Evolutionary conservation across 2,797 vertebrate genomes (phyloP), one percentile per base, ranked within the genome.

Genomic region (Pogonophryne albipinna): DNA sequence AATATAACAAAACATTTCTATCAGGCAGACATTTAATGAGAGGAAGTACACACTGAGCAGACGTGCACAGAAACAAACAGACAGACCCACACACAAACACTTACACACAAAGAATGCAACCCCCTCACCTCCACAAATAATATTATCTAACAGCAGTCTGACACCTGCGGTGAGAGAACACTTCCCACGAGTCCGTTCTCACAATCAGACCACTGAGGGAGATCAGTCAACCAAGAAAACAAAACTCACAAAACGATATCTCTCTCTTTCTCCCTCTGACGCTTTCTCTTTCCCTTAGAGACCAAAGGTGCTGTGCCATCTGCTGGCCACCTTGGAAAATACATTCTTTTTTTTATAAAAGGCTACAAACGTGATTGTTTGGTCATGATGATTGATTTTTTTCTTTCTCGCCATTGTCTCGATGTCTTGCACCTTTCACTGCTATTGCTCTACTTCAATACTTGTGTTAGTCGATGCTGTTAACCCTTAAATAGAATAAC

Each of bases 141-240:
- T 93, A 90, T 92, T 88, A 92, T 94, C 92, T 85, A 91, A 84
- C 90, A 87, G 89, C 86, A 85, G 92, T 85, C 87, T 92, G 91
- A 93, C 93, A 93, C 91, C 92, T 91, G 90, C 73, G 76, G 89
- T 87, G 89, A 89, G 89, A 88, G 85, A 87, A 91, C 89, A 88
- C 89, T 90, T 93, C 93, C 93, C 90, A 90, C 76, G 77, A 91
- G 91, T 84, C 88, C 77, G 64, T 68, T 89, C 86, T 88, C 90
- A 86, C 92, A 92, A 91, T 93, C 91, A 91, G 85, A 91, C 85
- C 87, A 63, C 91, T 84, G 82, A 91, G 89, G 80, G 88, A 88
- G 89, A 91, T 90, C 92, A 92, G 88, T 92, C 92, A 93, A 91
- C 68, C 92, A 92, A 86, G 89, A 89, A 91, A 92, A 87, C 80